Evolutionary conservation across 2,888 invertebrate species (phyloP), one percentile per base, ranked within the genome.

Genomic region (Synergus umbraculus): DNA sequence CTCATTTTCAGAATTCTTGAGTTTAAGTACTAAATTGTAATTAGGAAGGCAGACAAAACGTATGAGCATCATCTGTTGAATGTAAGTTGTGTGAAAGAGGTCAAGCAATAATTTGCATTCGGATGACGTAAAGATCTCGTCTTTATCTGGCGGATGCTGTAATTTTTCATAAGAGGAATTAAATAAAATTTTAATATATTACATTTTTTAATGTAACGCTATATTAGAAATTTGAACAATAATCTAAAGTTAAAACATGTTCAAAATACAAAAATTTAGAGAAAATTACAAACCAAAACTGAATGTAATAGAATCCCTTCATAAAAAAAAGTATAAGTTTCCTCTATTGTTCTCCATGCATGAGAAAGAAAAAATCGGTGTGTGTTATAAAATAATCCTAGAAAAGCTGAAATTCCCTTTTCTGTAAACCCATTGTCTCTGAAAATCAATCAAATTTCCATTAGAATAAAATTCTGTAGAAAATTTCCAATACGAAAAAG

Each of bases 111-210:
- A 78, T 69, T 86, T 85, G 76, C 87, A 87, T 79, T 91, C 86
- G 44, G 69, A 73, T 13, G 85, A 83, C 5, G 85, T 86, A 76
- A 91, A 90, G 80, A 91, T 78, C 85, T 89, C 88, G 44, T 84
- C 79, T 73, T 87, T 87, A 79, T 89, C 84, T 29, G 89, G 88
- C 60, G 90, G 89, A 82, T 90, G 82, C 90, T 91, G 83, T 54
- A 85, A 81, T 80, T 81, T 67, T 69, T 54, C 63, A 69, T 81
- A 46, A n/a, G 18, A 58, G 58, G 10, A 58, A 54, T 54, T 54
- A 54, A 58, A 4, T 7, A 9, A 58, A 58, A 58, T 4, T 58
- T 58, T 58, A 58, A 9, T 18, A 9, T 58, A 37, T 37, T 37
- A 37, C 5, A 37, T 37, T 5, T 4, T 37, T 37, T 37, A 37